Evolutionary conservation across 2,888 invertebrate genomes (phyloP).

Genomic region (Melanotus villosus): DNA sequence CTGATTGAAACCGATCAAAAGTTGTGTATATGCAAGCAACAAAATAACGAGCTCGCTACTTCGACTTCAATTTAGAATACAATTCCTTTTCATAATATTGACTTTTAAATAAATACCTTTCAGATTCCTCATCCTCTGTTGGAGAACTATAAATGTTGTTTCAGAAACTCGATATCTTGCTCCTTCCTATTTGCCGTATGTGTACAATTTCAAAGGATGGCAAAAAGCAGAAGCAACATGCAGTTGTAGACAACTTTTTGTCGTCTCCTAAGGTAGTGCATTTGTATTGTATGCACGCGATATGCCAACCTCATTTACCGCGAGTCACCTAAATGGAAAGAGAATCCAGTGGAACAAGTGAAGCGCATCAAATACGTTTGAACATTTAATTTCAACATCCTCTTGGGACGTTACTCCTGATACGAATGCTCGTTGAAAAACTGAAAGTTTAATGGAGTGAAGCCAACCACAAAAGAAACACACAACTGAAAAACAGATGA

Average conservation of each 20-base stretch:
- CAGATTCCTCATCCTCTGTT: background rate
- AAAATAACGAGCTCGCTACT: too few relatives aligned
- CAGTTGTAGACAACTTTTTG: background rate
- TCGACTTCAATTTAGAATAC: too few relatives aligned
- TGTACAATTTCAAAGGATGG: too few relatives aligned
- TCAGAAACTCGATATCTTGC: constrained; percentile 4
- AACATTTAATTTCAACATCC: background rate
- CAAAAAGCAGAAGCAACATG: too few relatives aligned
- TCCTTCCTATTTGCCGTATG: background rate
- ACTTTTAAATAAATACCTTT: constrained; percentile 10
- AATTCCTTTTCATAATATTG: constrained; percentile 15
- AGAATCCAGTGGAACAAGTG: background rate
- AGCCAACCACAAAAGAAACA: background rate
- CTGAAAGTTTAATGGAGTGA: background rate
- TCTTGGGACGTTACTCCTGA: background rate
- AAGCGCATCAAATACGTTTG: background rate
- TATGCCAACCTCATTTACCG: too few relatives aligned
- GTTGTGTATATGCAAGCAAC: too few relatives aligned
- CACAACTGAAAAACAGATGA: background rate
- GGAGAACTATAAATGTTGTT: constrained; percentile 7
- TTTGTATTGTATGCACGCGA: background rate
- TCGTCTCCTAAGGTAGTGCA: background rate
- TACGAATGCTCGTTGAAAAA: too few relatives aligned
- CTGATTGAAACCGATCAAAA: too few relatives aligned
- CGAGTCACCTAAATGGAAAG: too few relatives aligned